Evolutionary conservation across 1,140 invertebrate species (phyloP), one percentile per base, ranked within the genome.

Genomic region (Scaptomyza graminum): DNA sequence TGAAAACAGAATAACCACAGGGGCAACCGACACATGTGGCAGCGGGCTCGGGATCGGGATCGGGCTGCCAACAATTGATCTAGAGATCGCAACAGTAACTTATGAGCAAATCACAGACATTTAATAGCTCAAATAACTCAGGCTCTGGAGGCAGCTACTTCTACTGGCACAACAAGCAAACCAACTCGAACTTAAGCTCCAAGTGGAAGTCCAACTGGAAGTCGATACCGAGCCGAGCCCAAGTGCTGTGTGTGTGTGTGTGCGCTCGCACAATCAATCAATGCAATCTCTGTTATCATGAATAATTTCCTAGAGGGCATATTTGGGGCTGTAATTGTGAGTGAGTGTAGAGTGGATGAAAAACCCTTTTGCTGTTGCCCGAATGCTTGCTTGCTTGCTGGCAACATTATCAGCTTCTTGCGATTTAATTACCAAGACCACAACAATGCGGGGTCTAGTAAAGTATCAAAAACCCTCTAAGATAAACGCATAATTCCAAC

Each of bases 221-320:
- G 57, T 39, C 12, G 28, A 1, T 16, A 7, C 16, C 50, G 31
- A 57, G 51, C 39, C 64, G 44, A 57, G 51, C 60, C 67, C 75
- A 76, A 41, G 12, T n/a, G 12, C 12, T 41, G 12, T 41, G 12
- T n/a, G 37, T 39, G 12, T 39, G 37, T 34, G 31, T 34, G 31
- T 34, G 31, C 60, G 74, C 71, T 73, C 76, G 68, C 76, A 74
- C 81, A 85, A 85, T 85, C 81, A 85, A 85, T 85, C 81, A 85
- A 85, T 85, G 81, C 81, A 85, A 85, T 85, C 81, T 85, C 74
- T 85, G 81, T 85, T 85, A 85, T 85, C 81, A 85, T 85, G 81
- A 85, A 85, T 85, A 85, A 85, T 87, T 85, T 85, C 81, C 81
- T 85, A 85, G 82, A 69, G 81, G 81, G 76, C 81, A 85, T 77